A percentile compares a stretch with the other conserved stretches of the same genome.
Conservation (phyloP, 23 tunicate genomes). For the Ascidia mentula region DNA sequence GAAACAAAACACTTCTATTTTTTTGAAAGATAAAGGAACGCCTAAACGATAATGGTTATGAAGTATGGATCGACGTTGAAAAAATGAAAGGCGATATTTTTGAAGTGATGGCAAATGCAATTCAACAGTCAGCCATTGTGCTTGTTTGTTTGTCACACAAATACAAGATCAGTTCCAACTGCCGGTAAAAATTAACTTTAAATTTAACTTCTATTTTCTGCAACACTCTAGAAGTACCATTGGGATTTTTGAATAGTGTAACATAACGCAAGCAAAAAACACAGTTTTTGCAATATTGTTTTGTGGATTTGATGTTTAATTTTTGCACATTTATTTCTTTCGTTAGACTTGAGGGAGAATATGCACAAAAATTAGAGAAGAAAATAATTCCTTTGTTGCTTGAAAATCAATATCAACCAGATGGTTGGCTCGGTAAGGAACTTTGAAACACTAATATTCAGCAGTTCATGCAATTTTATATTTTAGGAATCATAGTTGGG, state of each 20-base stretch:
- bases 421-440: not conserved
- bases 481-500: constrained; percentile 60
- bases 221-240: too few species aligned
- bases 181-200: not conserved
- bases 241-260: too few species aligned
- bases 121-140: not conserved
- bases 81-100: not conserved
- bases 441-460: not conserved
- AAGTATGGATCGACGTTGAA: not conserved
- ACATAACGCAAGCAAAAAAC: too few species aligned
- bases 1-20: too few species aligned
- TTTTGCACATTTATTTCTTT: not conserved
- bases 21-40: not conserved
- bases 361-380: not conserved
- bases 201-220: not conserved
- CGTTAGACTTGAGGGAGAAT: not conserved
- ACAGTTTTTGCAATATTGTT: too few species aligned
- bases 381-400: not conserved
- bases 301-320: not conserved
- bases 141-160: not conserved
- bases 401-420: not conserved
- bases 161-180: not conserved
- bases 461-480: not conserved
- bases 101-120: not conserved
- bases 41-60: not conserved